Evolutionary conservation across 2,113 vertebrate genomes (phyloP).

Genomic region (Anser brachyrhynchus): DNA sequence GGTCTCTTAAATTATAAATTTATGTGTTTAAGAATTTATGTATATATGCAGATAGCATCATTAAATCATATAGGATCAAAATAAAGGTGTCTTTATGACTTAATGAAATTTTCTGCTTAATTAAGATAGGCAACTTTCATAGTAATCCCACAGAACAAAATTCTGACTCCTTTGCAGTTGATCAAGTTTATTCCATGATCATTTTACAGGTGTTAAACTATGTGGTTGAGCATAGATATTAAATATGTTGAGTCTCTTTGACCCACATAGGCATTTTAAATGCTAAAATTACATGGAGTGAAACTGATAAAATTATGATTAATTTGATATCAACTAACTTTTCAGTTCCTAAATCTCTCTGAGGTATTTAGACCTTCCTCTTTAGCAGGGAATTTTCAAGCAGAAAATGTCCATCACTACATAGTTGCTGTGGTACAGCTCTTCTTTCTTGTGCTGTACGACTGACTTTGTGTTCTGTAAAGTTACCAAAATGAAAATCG

Average conservation of each 20-base stretch:
- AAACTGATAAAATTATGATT: background rate
- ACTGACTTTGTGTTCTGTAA: background rate
- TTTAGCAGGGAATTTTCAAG: background rate
- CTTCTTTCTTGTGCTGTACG: background rate
- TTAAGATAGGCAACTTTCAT: background rate
- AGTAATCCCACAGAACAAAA: background rate
- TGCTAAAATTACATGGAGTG: background rate
- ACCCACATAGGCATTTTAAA: background rate
- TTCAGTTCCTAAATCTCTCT: background rate
- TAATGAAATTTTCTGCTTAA: background rate
- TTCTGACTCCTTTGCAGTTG: background rate
- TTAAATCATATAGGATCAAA: background rate
- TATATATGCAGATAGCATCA: background rate
- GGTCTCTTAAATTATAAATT: background rate
- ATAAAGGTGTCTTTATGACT: background rate
- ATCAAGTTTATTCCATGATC: background rate
- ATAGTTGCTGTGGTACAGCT: background rate
- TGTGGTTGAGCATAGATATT: background rate
- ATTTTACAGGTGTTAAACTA: background rate
- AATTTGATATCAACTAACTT: background rate
- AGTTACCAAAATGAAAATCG: background rate
- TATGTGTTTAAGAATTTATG: background rate
- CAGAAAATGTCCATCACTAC: background rate
- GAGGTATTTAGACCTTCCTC: background rate
- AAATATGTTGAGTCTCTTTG: background rate